Evolutionary conservation across 2,888 invertebrate genomes (phyloP), one percentile per base, ranked within the genome.

Genomic region (Hipparchia sbordonii): DNA sequence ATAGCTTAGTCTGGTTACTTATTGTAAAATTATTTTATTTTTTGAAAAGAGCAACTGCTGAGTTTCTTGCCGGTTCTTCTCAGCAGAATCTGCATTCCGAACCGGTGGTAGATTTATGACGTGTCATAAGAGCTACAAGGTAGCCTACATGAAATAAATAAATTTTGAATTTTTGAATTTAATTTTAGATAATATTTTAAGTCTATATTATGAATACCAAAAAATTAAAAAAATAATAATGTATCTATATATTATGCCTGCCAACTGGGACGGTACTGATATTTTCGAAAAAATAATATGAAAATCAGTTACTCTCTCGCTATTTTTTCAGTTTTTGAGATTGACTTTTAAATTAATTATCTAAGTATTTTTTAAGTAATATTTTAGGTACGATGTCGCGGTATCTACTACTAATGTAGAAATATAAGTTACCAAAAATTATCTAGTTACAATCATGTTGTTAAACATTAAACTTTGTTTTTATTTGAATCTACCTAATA

Each of bases 391-490:
- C 33, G 9, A 60, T 33, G 39, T 60, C 10, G 1, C 10, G 10
- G 1, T 33, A 39, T 60, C 39, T 60, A 9, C 59, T 60, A n/a
- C 23, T 52, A 52, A n/a, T 60, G 63, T 23, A 48, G 63, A 52
- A 65, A 65, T 65, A 52, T 65, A 12, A 52, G 65, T 65, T 65
- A 65, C 65, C 65, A 65, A 65, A 65, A 65, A 65, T 52, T 65
- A 33, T 65, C 65, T 65, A 65, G 65, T 65, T 65, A 33, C 23
- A 7, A 33, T 12, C 2, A 51, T 52, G 12, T 51, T 65, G 51
- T 65, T 65, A 52, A 51, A 52, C 33, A 62, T 62, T 62, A 51
- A 52, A 65, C 12, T 33, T 65, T 63, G 48, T 63, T 63, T 48
- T 51, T 48, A 63, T 63, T 63, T 63, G 48, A 48, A n/a, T 63